Evolutionary conservation across 2,888 invertebrate genomes (phyloP).

Genomic region (Andricus quercusramuli): DNA sequence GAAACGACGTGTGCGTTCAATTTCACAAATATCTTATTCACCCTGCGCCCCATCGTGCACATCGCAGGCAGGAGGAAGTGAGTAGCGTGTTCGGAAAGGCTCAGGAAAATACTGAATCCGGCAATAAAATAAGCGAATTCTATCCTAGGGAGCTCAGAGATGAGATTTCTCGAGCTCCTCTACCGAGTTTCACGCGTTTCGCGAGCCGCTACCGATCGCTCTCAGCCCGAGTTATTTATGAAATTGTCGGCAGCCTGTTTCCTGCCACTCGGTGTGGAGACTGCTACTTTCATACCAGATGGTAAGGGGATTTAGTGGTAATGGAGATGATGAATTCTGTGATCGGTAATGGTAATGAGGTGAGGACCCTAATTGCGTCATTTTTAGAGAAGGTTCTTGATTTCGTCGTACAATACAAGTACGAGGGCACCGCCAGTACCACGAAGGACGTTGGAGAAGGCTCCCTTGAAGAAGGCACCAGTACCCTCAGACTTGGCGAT

Average conservation of each 20-base stretch:
- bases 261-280: conserved; percentile 57
- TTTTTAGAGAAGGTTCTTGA: conserved; percentile 80
- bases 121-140: conserved; percentile 75
- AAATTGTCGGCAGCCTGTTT: conserved; percentile 61
- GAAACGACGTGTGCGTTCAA: conserved; percentile 52
- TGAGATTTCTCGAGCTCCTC: conserved; percentile 56
- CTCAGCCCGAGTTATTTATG: conserved; percentile 60
- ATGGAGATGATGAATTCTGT: conserved; percentile 44
- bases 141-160: conserved; percentile 51
- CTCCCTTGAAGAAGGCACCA: conserved; percentile 82
- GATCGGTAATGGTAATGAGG: conserved; percentile 68
- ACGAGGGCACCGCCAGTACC: conserved; percentile 96
- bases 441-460: conserved; percentile 96
- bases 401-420: conserved; percentile 86
- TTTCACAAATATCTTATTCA: conserved; percentile 61
- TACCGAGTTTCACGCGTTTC: conserved; percentile 63
- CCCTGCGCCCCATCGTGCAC: conserved; percentile 18
- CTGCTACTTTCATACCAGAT: conserved; percentile 58
- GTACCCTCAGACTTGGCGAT: conserved; percentile 84
- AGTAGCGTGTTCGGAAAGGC: conserved; percentile 66
- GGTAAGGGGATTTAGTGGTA: conserved; percentile 45
- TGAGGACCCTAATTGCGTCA: conserved; percentile 58
- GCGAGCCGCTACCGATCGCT: conserved; percentile 68
- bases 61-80: conserved; percentile 44
- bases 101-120: conserved; percentile 76